Conservation (phyloP, 2,888 invertebrate species). For the Oscheius sp. region DNA sequence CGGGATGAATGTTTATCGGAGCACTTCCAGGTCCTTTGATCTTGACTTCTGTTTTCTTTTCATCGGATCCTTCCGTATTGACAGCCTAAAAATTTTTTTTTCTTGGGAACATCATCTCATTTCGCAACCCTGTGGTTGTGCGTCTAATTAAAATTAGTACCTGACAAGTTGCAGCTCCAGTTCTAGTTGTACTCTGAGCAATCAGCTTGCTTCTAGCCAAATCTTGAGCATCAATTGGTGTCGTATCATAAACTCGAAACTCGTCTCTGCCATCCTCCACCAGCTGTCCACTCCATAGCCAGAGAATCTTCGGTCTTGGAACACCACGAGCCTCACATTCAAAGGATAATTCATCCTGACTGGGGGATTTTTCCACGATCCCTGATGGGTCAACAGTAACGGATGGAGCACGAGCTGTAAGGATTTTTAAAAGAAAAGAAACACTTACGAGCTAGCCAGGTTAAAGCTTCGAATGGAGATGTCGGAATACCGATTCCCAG, state of each 20-base stretch:
- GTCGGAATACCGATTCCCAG: slow-evolving; percentile 65
- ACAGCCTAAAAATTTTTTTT: slow-evolving; percentile 34
- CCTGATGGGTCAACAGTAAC: slow-evolving; percentile 59
- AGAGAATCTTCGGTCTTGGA: slow-evolving; percentile 68
- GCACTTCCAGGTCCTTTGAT: slow-evolving; percentile 66
- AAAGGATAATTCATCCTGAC: slow-evolving; percentile 60
- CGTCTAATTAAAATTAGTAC: slow-evolving; percentile 27
- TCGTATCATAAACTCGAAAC: slow-evolving; percentile 67
- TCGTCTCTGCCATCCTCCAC: slow-evolving; percentile 69
- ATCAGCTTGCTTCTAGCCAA: slow-evolving; percentile 59
- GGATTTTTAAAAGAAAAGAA: not conserved
- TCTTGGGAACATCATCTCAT: not conserved
- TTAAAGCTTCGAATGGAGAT: slow-evolving; percentile 57
- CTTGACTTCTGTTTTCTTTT: slow-evolving; percentile 62
- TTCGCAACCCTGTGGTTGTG: not conserved
- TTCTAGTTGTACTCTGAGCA: slow-evolving; percentile 63
- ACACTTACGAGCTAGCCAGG: slow-evolving; percentile 60
- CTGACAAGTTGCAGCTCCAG: slow-evolving; percentile 64
- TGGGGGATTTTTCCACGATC: slow-evolving; percentile 54
- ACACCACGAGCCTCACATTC: slow-evolving; percentile 67
- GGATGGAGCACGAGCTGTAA: slow-evolving; percentile 55
- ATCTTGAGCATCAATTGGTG: slow-evolving; percentile 61
- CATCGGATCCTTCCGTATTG: slow-evolving; percentile 61
- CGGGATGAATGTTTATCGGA: slow-evolving; percentile 58
- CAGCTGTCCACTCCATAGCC: slow-evolving; percentile 64